Evolutionary conservation across 2,888 invertebrate genomes (phyloP).

Genomic region (Lamellibrachia satsuma): DNA sequence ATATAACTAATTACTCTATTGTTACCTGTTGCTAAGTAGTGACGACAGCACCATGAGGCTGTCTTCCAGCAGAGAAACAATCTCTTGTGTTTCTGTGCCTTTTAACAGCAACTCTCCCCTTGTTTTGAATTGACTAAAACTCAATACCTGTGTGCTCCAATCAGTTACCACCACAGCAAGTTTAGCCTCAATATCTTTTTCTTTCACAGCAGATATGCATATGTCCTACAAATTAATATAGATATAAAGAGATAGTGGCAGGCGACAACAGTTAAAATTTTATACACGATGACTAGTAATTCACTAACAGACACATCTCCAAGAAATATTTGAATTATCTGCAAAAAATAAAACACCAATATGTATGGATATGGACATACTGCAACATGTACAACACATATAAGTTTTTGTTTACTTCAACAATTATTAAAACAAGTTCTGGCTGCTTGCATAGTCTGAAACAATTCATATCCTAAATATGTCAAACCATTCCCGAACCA

Average conservation of each 20-base stretch:
- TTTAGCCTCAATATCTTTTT: constrained; percentile 89
- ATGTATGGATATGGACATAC: too few species aligned
- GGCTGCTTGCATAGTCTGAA: too few species aligned
- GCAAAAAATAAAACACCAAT: too few species aligned
- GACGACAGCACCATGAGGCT: constrained; percentile 88
- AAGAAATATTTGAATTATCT: too few species aligned
- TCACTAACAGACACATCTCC: too few species aligned
- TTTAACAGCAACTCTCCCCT: constrained; percentile 84
- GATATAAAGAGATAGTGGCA: not conserved
- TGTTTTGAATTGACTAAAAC: constrained; percentile 80
- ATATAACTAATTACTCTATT: not conserved
- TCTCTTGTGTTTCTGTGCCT: constrained; percentile 75
- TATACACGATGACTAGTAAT: too few species aligned
- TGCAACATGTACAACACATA: too few species aligned
- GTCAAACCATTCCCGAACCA: too few species aligned
- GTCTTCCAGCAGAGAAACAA: constrained; percentile 82
- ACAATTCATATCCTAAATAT: too few species aligned
- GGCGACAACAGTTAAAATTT: too few species aligned
- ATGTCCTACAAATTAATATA: constrained; percentile 73
- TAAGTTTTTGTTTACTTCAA: too few species aligned
- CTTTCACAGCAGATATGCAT: constrained; percentile 88
- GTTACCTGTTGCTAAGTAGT: constrained; percentile 81
- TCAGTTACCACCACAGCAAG: constrained; percentile 82
- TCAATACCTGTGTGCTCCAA: constrained; percentile 79
- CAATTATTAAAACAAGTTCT: too few species aligned